Conservation (phyloP, 2,888 invertebrate species). For the Nemurella pictetii region DNA sequence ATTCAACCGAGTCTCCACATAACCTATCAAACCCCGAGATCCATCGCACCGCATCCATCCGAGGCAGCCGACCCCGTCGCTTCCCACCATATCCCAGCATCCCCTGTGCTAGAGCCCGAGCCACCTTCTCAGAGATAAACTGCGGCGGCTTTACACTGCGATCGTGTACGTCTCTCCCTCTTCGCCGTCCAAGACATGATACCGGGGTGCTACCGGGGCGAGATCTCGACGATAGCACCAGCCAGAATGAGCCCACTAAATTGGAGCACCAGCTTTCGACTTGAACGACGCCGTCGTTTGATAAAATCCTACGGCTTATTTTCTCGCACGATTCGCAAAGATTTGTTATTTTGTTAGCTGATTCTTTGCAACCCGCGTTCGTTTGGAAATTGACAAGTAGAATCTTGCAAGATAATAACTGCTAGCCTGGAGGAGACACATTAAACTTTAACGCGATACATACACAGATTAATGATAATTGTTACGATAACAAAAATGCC, state of each 20-base stretch:
- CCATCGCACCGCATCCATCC: background rate
- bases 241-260: background rate
- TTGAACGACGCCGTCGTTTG: background rate
- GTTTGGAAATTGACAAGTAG: background rate
- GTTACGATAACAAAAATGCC: background rate
- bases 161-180: background rate
- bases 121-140: background rate
- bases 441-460: too few species aligned
- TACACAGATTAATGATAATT: background rate
- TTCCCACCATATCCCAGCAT: background rate
- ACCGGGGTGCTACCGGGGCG: background rate
- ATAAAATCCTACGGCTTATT: background rate
- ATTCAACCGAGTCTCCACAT: slow-evolving; percentile 1
- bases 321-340: background rate
- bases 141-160: background rate
- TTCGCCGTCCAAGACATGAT: background rate
- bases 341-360: background rate
- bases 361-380: background rate
- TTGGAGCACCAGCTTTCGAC: background rate
- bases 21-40: slow-evolving; percentile 10
- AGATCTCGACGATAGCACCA: background rate
- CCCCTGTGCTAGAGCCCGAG: background rate
- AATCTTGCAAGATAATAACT: background rate
- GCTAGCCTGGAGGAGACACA: too few species aligned
- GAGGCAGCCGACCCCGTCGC: background rate